Conservation (phyloP, 2,113 vertebrate species). For the Carassius auratus region DNA sequence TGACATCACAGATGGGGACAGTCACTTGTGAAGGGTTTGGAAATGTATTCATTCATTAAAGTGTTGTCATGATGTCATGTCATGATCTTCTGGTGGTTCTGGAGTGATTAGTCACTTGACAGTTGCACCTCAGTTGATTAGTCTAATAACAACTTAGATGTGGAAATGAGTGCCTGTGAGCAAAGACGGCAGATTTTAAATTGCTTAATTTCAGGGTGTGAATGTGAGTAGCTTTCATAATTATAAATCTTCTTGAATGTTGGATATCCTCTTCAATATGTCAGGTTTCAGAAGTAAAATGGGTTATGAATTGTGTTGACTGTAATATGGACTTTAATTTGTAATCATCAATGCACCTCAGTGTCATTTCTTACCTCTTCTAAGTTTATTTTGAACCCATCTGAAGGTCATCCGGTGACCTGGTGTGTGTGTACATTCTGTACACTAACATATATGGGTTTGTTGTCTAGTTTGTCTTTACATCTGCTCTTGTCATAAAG, state of each 20-base stretch:
- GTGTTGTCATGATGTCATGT: not conserved
- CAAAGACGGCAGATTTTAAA: not conserved
- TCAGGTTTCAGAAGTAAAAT: not conserved
- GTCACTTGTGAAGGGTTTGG: not conserved
- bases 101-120: not conserved
- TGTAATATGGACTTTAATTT: too few relatives aligned
- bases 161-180: not conserved
- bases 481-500: constrained; percentile 54
- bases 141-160: not conserved
- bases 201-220: not conserved
- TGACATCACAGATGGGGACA: not conserved
- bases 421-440: constrained; percentile 32
- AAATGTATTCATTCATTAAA: not conserved
- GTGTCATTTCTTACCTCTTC: not conserved
- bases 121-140: not conserved
- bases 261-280: not conserved
- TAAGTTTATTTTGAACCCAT: not conserved
- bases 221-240: not conserved
- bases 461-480: constrained; percentile 52
- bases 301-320: too few relatives aligned
- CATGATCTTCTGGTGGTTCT: not conserved
- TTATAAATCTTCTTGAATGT: not conserved
- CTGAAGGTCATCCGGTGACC: constrained; percentile 45
- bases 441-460: constrained; percentile 31
- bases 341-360: too few relatives aligned